Conservation (phyloP, 2,888 invertebrate genomes). For the Biston stratarius region DNA sequence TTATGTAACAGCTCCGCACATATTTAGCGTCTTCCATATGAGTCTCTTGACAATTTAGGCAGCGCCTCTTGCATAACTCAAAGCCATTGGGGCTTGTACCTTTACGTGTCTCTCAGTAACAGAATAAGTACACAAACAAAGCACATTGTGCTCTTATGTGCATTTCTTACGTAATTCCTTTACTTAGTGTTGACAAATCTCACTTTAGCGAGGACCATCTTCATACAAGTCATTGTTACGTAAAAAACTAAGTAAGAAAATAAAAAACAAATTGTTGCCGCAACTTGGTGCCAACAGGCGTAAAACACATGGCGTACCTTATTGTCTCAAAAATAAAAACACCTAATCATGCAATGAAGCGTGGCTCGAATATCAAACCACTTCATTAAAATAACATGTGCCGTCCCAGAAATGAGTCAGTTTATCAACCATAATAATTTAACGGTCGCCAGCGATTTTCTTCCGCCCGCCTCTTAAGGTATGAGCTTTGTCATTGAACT, state of each 20-base stretch:
- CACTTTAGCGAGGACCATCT: constrained; percentile 40
- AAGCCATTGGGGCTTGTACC: constrained; percentile 14
- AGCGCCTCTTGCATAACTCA: constrained; percentile 35
- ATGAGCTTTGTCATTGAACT: constrained; percentile 51
- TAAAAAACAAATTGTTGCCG: constrained; percentile 29
- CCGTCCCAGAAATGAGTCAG: constrained; percentile 42
- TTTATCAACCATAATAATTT: constrained; percentile 40
- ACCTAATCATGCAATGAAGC: constrained; percentile 8
- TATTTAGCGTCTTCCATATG: constrained; percentile 30
- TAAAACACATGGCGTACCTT: constrained; percentile 20
- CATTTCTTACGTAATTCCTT: constrained; percentile 41
- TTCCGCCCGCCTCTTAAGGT: constrained; percentile 48
- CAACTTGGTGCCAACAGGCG: constrained; percentile 23
- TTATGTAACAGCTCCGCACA: constrained; percentile 35
- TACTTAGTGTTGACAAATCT: constrained; percentile 42
- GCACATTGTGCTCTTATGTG: constrained; percentile 35
- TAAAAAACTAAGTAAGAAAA: constrained; percentile 24
- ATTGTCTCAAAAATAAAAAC: constrained; percentile 20
- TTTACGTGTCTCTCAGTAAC: constrained; percentile 26
- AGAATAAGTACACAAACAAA: constrained; percentile 35
- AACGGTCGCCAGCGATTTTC: constrained; percentile 43
- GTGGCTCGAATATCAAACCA: constrained; percentile 15
- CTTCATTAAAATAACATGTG: constrained; percentile 18
- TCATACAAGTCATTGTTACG: constrained; percentile 30
- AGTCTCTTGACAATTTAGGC: constrained; percentile 40